phyloP scores from a whole-genome alignment of 2,888 invertebrate species.

The Leptinotarsa haldemani region DNA sequence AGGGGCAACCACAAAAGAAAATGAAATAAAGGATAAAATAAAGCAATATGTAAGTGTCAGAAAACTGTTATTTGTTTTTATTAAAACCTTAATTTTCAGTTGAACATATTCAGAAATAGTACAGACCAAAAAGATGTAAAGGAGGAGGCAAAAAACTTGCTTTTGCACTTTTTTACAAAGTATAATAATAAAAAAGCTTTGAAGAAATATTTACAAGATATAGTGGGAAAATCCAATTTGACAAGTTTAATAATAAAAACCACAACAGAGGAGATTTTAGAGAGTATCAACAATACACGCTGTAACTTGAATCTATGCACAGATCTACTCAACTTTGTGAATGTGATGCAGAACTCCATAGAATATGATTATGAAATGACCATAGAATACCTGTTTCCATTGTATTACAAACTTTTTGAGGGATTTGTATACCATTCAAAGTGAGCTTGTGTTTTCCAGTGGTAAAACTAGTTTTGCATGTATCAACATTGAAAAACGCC shows the following conservation, averaged over 20 bases:
- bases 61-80: not conserved
- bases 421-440: constrained; percentile 48
- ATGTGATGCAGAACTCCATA: constrained; percentile 46
- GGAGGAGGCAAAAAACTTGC: constrained; percentile 56
- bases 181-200: constrained; percentile 49
- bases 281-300: constrained; percentile 43
- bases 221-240: constrained; percentile 46
- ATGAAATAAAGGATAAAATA: constrained; percentile 39
- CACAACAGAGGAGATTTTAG: constrained; percentile 41
- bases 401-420: constrained; percentile 51
- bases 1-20: constrained; percentile 37
- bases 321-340: constrained; percentile 52
- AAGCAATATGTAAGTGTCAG: constrained; percentile 42
- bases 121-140: constrained; percentile 63
- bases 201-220: constrained; percentile 51
- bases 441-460: constrained; percentile 41
- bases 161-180: constrained; percentile 50
- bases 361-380: constrained; percentile 47
- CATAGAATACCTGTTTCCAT: constrained; percentile 49
- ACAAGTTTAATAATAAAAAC: constrained; percentile 43
- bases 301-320: constrained; percentile 48
- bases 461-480: no score
- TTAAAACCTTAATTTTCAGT: constrained; percentile 33
- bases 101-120: constrained; percentile 36
- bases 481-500: no score